phyloP scores from a whole-genome alignment of 1,140 invertebrate genomes.

The Caerostris darwini region DNA sequence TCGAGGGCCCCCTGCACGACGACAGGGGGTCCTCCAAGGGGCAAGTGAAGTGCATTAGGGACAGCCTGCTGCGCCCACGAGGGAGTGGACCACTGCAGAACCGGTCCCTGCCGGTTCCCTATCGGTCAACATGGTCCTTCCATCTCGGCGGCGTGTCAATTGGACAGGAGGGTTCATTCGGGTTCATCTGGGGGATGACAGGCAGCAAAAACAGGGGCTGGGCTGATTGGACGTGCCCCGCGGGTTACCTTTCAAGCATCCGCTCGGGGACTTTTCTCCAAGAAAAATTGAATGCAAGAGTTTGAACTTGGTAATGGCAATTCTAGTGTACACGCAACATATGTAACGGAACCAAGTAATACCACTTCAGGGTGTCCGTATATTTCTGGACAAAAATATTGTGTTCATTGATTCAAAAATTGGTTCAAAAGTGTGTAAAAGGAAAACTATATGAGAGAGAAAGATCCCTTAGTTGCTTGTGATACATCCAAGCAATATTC shows the following conservation, averaged over 20 bases:
- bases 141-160: neutral
- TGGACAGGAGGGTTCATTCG: neutral
- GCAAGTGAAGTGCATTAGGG: constrained; percentile 28
- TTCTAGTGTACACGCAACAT: no score
- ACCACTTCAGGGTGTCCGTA: no score
- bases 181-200: neutral
- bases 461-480: no score
- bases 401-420: no score
- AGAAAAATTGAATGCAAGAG: no score
- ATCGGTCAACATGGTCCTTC: neutral
- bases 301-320: no score
- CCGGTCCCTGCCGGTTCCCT: constrained; percentile 11
- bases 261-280: neutral
- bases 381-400: no score
- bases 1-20: neutral
- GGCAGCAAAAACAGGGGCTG: constrained; percentile 13
- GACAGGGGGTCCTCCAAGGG: constrained; percentile 1
- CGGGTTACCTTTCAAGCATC: neutral
- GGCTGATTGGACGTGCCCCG: neutral
- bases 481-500: no score
- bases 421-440: no score
- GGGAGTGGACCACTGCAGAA: constrained; percentile 15
- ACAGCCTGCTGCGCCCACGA: constrained; percentile 21
- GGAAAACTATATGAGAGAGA: no score
- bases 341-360: no score